Evolutionary conservation across 2,888 invertebrate species (phyloP), one percentile per base, ranked within the genome.

Genomic region (Megaustenia siamemsis): DNA sequence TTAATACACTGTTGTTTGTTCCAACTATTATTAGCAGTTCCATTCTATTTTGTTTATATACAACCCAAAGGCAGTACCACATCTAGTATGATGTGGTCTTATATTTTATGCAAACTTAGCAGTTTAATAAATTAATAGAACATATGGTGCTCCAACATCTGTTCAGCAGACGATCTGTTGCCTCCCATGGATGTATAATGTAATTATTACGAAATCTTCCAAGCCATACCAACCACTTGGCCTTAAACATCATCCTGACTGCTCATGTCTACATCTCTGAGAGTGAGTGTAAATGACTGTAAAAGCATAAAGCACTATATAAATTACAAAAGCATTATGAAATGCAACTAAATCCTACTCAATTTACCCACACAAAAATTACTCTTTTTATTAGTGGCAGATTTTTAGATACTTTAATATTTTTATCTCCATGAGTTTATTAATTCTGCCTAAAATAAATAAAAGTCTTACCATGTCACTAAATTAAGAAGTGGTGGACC

Each of bases 81-180:
- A 79, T 79, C 35, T 35, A 40, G 35, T 35, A 53, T 45, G 32
- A 79, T 79, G 79, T 79, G 66, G 79, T 32, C 45, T 18, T 79
- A 68, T 79, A 45, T 79, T 79, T 68, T 79, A 79, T 79, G 79
- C 79, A 79, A 79, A 45, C 15, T 43, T 79, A 77, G 77, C 77
- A 77, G 63, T 60, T 77, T 77, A 77, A 77, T 77, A 28, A 63
- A 77, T 60, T 77, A 63, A 77, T 60, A 60, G 49, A 77, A 2
- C 38, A 56, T 32, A 40, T 77, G 77, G 77, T 77, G 77, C 77
- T 77, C 43, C n/a, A 43, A 63, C 40, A 63, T 77, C 77, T 77
- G 77, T 63, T 28, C 56, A 63, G 60, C 28, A 63, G 77, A 63
- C 77, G 63, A 63, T 63, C 40, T 76, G 18, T 77, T 40, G 63